Evolutionary conservation across 2,113 vertebrate genomes (phyloP), one percentile per base, ranked within the genome.

Genomic region (Ictidomys tridecemlineatus): DNA sequence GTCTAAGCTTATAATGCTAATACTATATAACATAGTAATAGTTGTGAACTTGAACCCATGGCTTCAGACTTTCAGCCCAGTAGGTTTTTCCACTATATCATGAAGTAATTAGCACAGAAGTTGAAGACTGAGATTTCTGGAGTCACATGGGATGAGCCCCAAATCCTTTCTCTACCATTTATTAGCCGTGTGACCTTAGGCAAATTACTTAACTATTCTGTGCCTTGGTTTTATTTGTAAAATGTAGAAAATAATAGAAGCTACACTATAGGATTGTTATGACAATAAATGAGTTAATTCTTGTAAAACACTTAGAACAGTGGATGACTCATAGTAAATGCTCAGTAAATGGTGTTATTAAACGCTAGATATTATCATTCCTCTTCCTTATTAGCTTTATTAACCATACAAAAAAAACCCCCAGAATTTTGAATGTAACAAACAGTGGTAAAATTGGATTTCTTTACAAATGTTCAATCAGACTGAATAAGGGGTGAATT

Each of bases 71-170:
- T 97, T 34, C 24, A 95, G 37, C 13, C 37, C 51, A 63, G 9
- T 78, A 37, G 67, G 30, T 61, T 92, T 91, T 77, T 72, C 34
- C 34, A 77, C 22, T 90, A 85, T 8, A 45, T 39, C 22, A 95
- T 10, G 39, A 94, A 84, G 72, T 24, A 74, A 79, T 80, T 24
- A 80, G 37, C 87, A 89, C 24, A 61, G 56, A 17, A 11, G 42
- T 76, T 94, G 82, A 94, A 94, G 69, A 95, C 42, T 82, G 20
- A 70, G 39, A 83, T 93, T 95, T 93, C 89, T 92, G 63, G 56
- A 95, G 51, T 58, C 63, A 69, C 17, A 63, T 17, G 37, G 51
- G 69, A 91, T 34, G 14, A 91, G 30, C 45, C 26, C 48, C 85
- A 53, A 74, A 76, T 65, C 30, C 84, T 85, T 93, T 24, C 32